Evolutionary conservation across 2,113 vertebrate genomes (phyloP), one percentile per base, ranked within the genome.

Genomic region (Saguinus midas): DNA sequence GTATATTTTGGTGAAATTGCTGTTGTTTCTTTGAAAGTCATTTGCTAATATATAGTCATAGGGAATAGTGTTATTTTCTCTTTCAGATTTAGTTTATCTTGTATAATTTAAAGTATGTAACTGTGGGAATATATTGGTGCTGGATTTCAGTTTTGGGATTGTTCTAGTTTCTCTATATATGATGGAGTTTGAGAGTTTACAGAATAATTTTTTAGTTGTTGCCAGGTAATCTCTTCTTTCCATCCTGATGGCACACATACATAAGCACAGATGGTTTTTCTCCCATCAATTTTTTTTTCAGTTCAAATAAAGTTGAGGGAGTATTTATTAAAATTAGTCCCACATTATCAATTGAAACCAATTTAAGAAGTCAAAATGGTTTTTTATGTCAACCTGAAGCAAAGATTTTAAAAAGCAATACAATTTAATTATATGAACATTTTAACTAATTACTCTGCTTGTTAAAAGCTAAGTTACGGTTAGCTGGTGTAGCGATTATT

Each of bases 131-230:
- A 25, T 75, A 90, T 21, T 87, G 14, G 90, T 73, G 58, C 6
- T 94, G 6, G 20, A 87, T 88, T 93, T 93, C 84, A 81, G 70
- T 93, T 23, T 94, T 92, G 73, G 92, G 25, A 45, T 61, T 50
- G 75, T 83, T 82, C 52, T 87, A 6, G 14, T 52, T 96, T 87
- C 45, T 78, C 1, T 80, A 23, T 76, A 20, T 66, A 83, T 8
- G 10, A 87, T 86, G 85, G 43, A 88, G 37, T 73, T 50, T 72
- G 32, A 95, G 35, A 75, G 37, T 43, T 97, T 27, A 68, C 16
- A 82, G 50, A 88, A 86, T 66, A 58, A 40, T 75, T 10, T 85
- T 61, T 73, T 91, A 89, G n/a, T 43, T 68, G 61, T 18, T 94
- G 27, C 87, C 17, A 68, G 50, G 23, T 58, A 40, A 35, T 40